Percentiles rank a stretch among this genome's conserved stretches.
These are phyloP conservation scores for Trissolcus japonicus DNA, from an alignment of 2,888 invertebrate genomes.

Conservation along the genomic window DNA sequence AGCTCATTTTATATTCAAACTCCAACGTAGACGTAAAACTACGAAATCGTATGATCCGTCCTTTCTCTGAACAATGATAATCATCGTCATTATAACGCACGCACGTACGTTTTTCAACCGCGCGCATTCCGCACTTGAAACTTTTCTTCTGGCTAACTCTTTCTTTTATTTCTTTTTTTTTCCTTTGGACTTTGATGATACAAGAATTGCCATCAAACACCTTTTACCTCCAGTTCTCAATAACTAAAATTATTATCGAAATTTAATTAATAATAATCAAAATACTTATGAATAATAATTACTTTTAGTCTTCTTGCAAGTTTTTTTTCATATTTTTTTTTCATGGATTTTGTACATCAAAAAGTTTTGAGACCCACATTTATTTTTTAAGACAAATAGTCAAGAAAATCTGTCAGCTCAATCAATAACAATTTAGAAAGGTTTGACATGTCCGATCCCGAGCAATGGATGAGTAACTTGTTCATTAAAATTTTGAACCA, in stretches of 20 bases:
- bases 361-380: too few relatives aligned
- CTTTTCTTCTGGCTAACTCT: background rate
- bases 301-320: too few relatives aligned
- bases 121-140: background rate
- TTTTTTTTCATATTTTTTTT: too few relatives aligned
- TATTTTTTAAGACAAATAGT: too few relatives aligned
- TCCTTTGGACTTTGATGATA: too few relatives aligned
- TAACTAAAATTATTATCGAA: too few relatives aligned
- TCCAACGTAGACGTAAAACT: slow-evolving; percentile 40
- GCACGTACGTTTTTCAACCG: slow-evolving; percentile 13
- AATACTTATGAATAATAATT: too few relatives aligned
- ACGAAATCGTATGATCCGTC: slow-evolving; percentile 53
- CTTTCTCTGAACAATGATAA: slow-evolving; percentile 39
- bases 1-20: slow-evolving; percentile 61
- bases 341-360: too few relatives aligned
- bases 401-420: too few relatives aligned
- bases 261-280: too few relatives aligned
- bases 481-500: slow-evolving; percentile 74
- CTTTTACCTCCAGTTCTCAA: too few relatives aligned
- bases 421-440: slow-evolving; percentile 33
- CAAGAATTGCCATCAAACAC: too few relatives aligned
- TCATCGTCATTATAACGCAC: slow-evolving; percentile 38
- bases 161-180: background rate
- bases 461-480: slow-evolving; percentile 73
- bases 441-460: slow-evolving; percentile 64